phyloP scores from a whole-genome alignment of 1,140 invertebrate species.

The Lucilia sericata region DNA sequence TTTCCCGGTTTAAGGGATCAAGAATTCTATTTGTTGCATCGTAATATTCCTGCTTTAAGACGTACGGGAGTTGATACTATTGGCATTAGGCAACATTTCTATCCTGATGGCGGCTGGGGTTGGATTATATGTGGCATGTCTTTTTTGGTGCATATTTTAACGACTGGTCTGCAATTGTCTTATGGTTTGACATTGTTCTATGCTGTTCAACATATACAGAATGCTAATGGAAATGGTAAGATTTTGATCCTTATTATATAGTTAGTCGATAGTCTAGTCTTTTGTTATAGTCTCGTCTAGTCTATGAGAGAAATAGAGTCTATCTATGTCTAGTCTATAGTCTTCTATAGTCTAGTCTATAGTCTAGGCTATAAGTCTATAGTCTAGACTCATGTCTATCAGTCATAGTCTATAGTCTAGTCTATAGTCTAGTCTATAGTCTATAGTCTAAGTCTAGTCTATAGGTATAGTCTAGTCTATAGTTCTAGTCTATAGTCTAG shows the following conservation, averaged over 20 bases:
- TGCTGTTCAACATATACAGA: constrained; percentile 73
- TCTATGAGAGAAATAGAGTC: no score
- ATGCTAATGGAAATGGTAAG: constrained; percentile 74
- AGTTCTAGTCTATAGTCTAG: no score
- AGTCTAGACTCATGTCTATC: no score
- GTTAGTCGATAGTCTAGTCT: no score
- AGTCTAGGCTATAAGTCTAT: no score
- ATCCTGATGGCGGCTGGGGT: constrained; percentile 84
- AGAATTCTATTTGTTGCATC: constrained; percentile 81
- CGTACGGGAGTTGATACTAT: constrained; percentile 81
- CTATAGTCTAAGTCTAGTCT: no score
- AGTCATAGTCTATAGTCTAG: no score
- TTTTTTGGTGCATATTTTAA: constrained; percentile 86
- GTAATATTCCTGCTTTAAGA: constrained; percentile 80
- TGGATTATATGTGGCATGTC: constrained; percentile 91
- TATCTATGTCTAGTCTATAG: no score
- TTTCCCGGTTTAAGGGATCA: constrained; percentile 73
- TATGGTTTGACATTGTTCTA: constrained; percentile 84
- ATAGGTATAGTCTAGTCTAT: no score
- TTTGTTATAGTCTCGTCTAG: no score
- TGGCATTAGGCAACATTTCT: constrained; percentile 85
- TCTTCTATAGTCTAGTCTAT: no score
- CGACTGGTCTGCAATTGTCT: constrained; percentile 87
- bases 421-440: no score
- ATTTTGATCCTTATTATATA: not conserved